Evolutionary conservation across 2,888 invertebrate species (phyloP), one percentile per base, ranked within the genome.

Genomic region (Timema podura): DNA sequence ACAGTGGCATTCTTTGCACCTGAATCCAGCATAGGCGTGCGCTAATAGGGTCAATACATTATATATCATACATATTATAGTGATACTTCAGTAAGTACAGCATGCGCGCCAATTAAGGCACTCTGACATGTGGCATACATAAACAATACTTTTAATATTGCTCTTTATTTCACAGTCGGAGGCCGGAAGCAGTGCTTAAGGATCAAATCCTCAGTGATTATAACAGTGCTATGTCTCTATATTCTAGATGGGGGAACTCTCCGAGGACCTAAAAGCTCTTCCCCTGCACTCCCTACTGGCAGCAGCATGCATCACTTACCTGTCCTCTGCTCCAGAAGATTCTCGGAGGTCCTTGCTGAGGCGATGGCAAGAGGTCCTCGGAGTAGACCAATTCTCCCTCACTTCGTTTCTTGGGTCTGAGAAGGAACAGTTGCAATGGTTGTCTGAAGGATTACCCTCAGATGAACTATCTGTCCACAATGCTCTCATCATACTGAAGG

Each of bases 361-460:
- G 13, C 75, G 77, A 59, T 87, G 86, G 86, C 77, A 78, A 70
- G 77, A 80, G 48, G 68, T 73, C 30, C 66, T 74, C 13, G 71
- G 65, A n/a, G 76, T 82, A 0, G 74, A 76, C 3, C 77, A 79
- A 2, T 88, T 88, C 78, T 83, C 85, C 74, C 78, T 89, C 64
- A 80, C 84, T 67, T 80, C 80, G 64, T 88, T 89, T 76, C 80
- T 90, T 68, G 85, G 86, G 64, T 84, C 86, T 0, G 92, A 93
- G 81, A 85, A 90, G 72, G 92, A 93, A 76, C 89, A 91, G 77
- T 81, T 96, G 66, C 88, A 89, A 74, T 96, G 96, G 95, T 91
- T 92, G 78, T 87, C 90, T 0, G 91, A 94, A 78, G 95, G 95
- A 0, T 82, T 96, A 7, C 91, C 95, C 0, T 87, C 89, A 0